These are phyloP conservation scores for Colius striatus DNA, from an alignment of 2,113 vertebrate genomes.

Conservation along the genomic window DNA sequence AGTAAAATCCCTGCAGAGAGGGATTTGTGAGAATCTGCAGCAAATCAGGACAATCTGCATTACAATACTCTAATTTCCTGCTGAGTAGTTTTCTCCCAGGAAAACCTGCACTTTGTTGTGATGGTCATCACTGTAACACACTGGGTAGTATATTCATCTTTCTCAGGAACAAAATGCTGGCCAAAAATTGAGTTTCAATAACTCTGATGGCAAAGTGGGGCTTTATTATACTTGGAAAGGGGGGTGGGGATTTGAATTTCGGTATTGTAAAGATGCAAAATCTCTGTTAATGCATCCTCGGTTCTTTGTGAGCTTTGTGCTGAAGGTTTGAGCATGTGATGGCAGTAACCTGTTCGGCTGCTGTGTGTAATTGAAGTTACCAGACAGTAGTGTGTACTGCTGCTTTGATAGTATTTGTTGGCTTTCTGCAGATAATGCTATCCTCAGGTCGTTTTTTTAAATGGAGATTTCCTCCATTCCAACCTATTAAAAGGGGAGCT, in stretches of 20 bases:
- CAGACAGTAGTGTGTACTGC: not conserved
- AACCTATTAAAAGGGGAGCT: not conserved
- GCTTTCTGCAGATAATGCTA: not conserved
- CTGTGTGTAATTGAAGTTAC: not conserved
- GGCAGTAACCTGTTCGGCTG: not conserved
- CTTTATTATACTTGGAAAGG: not conserved
- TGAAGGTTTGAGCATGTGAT: not conserved
- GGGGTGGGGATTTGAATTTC: not conserved
- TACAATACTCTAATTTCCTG: not conserved
- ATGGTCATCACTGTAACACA: not conserved
- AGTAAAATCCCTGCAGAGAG: conserved; percentile 42
- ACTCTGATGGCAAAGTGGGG: not conserved
- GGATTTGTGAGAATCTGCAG: conserved; percentile 26
- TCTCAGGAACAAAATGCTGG: not conserved
- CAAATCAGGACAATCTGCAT: conserved; percentile 31
- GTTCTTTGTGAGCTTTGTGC: not conserved
- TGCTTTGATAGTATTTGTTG: not conserved
- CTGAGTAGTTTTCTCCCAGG: not conserved
- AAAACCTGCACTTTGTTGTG: not conserved
- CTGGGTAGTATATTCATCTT: not conserved
- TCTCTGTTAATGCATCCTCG: not conserved
- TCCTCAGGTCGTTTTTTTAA: not conserved
- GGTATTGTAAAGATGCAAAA: not conserved
- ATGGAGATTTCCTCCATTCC: not conserved
- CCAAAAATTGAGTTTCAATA: not conserved